phyloP scores from a whole-genome alignment of 2,797 vertebrate genomes.

The Acridotheres tristis region DNA sequence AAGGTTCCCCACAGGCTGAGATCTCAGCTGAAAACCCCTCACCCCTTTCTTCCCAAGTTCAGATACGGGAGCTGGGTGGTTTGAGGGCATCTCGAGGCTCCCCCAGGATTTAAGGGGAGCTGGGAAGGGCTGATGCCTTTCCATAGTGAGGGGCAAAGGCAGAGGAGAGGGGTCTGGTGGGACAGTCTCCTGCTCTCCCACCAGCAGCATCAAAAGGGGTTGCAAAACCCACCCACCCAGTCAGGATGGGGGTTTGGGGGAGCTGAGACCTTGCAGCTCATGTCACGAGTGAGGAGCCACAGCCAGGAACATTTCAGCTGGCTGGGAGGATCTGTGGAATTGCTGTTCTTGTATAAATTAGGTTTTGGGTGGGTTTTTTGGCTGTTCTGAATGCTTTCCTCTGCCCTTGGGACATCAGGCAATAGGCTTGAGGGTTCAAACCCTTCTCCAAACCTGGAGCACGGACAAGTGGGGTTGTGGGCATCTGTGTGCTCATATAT shows the following conservation, averaged over 20 bases:
- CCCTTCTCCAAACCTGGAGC: not conserved
- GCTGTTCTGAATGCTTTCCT: not conserved
- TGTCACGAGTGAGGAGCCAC: not conserved
- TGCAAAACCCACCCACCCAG: not conserved
- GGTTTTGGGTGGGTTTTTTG: not conserved
- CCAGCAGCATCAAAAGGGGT: not conserved
- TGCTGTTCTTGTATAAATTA: not conserved
- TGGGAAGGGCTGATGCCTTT: not conserved
- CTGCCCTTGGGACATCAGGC: not conserved
- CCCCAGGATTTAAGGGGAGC: fast-evolving
- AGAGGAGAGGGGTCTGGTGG: not conserved
- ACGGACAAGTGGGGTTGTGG: not conserved
- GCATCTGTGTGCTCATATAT: not conserved
- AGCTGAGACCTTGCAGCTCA: not conserved
- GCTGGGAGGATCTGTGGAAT: too few relatives aligned
- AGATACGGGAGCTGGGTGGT: not conserved
- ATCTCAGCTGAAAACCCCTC: not conserved
- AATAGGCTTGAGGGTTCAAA: not conserved
- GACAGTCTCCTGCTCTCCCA: too few relatives aligned
- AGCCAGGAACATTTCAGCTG: not conserved
- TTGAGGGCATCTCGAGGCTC: not conserved
- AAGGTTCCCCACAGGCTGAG: not conserved
- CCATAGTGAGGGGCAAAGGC: fast-evolving
- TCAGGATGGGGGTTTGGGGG: fast-evolving
- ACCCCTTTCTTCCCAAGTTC: not conserved